Conservation (phyloP, 2,797 vertebrate species). For the Miichthys miiuy region DNA sequence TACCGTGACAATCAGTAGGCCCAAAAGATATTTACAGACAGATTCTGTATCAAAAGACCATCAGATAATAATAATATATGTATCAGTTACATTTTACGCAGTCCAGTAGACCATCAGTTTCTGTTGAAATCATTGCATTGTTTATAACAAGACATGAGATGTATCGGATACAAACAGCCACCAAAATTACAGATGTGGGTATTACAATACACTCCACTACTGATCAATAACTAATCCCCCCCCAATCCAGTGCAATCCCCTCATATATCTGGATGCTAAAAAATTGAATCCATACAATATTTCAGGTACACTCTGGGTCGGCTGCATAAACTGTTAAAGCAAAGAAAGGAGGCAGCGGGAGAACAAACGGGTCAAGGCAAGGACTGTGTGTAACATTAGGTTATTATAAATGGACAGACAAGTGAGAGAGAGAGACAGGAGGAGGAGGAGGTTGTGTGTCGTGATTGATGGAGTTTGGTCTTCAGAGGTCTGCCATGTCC, state of each 20-base stretch:
- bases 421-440: constrained; percentile 42
- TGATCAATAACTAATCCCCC: constrained; percentile 50
- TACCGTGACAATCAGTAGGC: constrained; percentile 40
- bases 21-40: constrained; percentile 59
- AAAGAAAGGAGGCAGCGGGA: constrained; percentile 64
- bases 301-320: constrained; percentile 48
- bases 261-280: constrained; percentile 44
- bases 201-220: constrained; percentile 61
- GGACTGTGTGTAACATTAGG: constrained; percentile 56
- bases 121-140: constrained; percentile 23
- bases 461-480: constrained; percentile 60
- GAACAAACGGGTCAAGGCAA: constrained; percentile 47
- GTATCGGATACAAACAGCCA: constrained; percentile 63
- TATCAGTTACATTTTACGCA: constrained; percentile 37
- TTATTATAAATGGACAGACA: constrained; percentile 61
- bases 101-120: constrained; percentile 30
- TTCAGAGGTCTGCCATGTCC: constrained; percentile 94
- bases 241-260: constrained; percentile 25
- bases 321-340: constrained; percentile 57
- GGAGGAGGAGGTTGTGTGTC: constrained; percentile 50
- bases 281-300: constrained; percentile 45
- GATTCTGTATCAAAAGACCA: constrained; percentile 52
- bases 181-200: constrained; percentile 57
- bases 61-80: constrained; percentile 37
- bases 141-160: constrained; percentile 51